phyloP scores from a whole-genome alignment of 2,113 vertebrate species.

The Pandion haliaetus region DNA sequence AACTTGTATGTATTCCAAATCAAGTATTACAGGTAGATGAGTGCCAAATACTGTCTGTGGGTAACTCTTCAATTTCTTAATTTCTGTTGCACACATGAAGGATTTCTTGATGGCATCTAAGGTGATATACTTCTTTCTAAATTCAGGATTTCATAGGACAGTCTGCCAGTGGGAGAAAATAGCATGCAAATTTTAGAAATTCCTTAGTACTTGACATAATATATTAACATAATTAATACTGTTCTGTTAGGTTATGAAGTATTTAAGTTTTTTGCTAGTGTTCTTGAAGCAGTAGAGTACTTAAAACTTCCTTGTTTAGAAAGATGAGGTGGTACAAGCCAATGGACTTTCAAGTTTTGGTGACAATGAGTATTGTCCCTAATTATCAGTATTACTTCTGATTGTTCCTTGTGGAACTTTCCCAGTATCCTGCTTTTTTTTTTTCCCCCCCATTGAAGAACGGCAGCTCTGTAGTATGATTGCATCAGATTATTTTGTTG shows the following conservation, averaged over 20 bases:
- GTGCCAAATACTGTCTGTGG: not conserved
- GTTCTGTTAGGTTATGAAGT: not conserved
- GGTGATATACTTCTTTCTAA: not conserved
- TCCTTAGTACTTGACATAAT: not conserved
- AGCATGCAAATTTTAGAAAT: not conserved
- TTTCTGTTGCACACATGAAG: not conserved
- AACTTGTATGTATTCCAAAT: not conserved
- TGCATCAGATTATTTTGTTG: not conserved
- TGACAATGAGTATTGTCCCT: not conserved
- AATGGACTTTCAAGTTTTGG: not conserved
- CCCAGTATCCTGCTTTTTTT: not conserved
- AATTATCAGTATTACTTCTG: not conserved
- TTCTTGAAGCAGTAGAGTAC: not conserved
- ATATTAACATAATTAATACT: not conserved
- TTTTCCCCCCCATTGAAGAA: not conserved
- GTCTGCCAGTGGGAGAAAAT: not conserved
- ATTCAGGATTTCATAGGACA: not conserved
- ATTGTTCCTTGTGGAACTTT: not conserved
- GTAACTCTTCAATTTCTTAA: not conserved
- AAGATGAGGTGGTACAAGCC: not conserved
- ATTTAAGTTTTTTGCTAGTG: not conserved
- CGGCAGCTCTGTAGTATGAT: not conserved
- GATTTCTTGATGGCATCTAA: not conserved
- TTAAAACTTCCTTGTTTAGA: not conserved
- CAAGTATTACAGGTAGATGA: not conserved